Evolutionary conservation across 2,888 invertebrate species (phyloP), one percentile per base, ranked within the genome.

Genomic region (Neoascia interrupta): DNA sequence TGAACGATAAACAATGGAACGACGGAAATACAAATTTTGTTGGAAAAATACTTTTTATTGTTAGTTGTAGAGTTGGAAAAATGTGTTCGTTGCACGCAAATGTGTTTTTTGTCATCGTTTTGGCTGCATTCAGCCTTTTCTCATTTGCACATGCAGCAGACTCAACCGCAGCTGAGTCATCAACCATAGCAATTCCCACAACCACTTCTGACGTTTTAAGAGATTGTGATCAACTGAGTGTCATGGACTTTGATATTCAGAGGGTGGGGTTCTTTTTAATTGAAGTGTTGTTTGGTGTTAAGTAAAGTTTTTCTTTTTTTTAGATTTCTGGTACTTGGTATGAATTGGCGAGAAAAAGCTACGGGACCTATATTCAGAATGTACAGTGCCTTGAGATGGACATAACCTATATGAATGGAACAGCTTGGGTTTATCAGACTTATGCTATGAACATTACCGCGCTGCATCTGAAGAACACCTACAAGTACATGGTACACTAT

Each of bases 351-450:
- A 39, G 68, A n/a, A 58, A 41, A 15, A 49, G 49, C 0, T 68
- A 68, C 34, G 68, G 68, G 0, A 68, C 58, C 2, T 58, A 10
- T 31, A 23, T 49, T 8, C 68, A 68, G 18, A 58, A 68, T 10
- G 1, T 68, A n/a, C 68, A 68, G 34, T 68, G 68, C 5, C 68
- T 68, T 10, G n/a, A 58, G 49, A 68, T 68, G 68, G 13, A 68
- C 8, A 49, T 68, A 3, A 23, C 49, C 6, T 58, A 34, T 5
- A 23, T 49, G 49, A 56, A 68, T 41, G 68, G 68, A 49, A 49
- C 49, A 2, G 68, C 56, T 6, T 8, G 3, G 11, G 53, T 58
- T n/a, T 41, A 31, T 11, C 68, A 68, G 15, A 68, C 68, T 5
- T 68, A 11, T 34, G 68, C 68, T 5, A 21, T 8, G 1, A 31